Evolutionary conservation across 2,888 invertebrate species (phyloP).

Genomic region (Artemia sinica): DNA sequence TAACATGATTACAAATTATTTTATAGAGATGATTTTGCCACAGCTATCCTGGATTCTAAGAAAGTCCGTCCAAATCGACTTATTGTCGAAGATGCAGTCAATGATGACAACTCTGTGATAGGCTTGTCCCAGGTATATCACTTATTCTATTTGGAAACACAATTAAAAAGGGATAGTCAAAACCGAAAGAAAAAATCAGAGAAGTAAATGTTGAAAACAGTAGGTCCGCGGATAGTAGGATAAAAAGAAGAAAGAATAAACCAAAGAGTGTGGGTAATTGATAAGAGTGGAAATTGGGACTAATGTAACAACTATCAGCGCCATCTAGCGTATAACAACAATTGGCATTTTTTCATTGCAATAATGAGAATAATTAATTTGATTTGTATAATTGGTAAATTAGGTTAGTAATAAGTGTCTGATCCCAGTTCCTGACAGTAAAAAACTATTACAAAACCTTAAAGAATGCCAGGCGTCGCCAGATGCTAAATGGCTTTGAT

Average conservation of each 20-base stretch:
- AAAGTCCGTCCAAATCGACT: constrained; percentile 96
- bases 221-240: not conserved
- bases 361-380: not conserved
- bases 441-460: no score
- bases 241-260: not conserved
- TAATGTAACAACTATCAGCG: not conserved
- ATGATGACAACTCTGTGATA: constrained; percentile 98
- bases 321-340: not conserved
- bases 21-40: constrained; percentile 65
- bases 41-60: constrained; percentile 79
- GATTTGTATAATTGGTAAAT: no score
- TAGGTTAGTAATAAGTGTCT: no score
- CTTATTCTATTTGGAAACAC: not conserved
- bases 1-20: constrained; percentile 14
- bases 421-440: no score
- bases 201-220: no score
- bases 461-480: no score
- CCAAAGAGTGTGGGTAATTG: not conserved
- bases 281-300: not conserved
- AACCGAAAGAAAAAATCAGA: not conserved
- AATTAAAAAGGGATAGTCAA: not conserved
- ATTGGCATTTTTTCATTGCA: constrained; percentile 18
- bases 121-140: constrained; percentile 67
- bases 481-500: no score
- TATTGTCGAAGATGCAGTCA: constrained; percentile 90